A percentile compares a stretch with the other conserved stretches of the same genome.
Evolutionary conservation across 2,113 vertebrate species (phyloP).

Genomic region (Cinclus cinclus): DNA sequence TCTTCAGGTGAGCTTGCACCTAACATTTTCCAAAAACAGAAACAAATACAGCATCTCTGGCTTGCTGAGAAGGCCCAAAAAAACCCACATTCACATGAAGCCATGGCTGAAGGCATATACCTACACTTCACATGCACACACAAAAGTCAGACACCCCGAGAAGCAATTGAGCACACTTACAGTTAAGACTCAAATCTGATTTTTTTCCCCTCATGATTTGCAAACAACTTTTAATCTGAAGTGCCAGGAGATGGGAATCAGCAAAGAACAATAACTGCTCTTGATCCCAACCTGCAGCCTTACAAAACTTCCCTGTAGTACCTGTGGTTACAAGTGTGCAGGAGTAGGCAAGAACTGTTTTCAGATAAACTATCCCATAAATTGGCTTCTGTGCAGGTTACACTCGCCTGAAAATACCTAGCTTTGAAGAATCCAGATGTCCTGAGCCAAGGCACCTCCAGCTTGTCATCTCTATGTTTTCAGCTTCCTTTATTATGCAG

Average conservation of each 20-base stretch:
- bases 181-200: neutral
- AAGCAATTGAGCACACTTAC: fast-evolving
- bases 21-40: neutral
- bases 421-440: neutral
- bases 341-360: neutral
- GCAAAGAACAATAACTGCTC: neutral
- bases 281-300: fast-evolving
- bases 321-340: neutral
- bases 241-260: neutral
- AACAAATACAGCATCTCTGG: neutral
- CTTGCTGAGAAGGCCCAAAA: neutral
- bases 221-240: neutral
- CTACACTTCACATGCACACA: neutral
- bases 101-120: neutral
- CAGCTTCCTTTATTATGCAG: neutral
- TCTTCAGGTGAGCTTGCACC: neutral
- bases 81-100: neutral
- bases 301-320: neutral
- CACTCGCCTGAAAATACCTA: neutral
- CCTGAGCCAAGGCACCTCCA: neutral
- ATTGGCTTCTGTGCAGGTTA: neutral
- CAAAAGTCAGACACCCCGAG: neutral
- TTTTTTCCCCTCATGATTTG: neutral
- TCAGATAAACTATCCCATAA: neutral
- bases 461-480: neutral